A percentile compares a stretch with the other conserved stretches of the same genome.
Evolutionary conservation across 2,888 invertebrate species (phyloP).

Genomic region (Lapara coniferarum): DNA sequence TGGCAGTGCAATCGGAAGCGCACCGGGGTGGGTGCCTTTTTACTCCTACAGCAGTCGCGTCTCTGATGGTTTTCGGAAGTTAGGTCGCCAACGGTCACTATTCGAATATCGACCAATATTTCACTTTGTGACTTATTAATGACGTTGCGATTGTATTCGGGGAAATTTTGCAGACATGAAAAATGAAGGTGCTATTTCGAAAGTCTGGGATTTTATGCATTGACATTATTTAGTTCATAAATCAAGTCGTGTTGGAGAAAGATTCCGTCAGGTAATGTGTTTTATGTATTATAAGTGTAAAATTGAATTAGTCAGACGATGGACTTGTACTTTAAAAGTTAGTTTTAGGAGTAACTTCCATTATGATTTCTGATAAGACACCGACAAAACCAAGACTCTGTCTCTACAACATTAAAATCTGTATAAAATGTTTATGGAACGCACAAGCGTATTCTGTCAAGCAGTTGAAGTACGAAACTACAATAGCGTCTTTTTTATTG

Average conservation of each 20-base stretch:
- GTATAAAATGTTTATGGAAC: no score
- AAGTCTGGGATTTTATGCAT: constrained; percentile 10
- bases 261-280: background rate
- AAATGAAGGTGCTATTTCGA: constrained; percentile 16
- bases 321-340: no score
- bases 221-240: constrained; percentile 20
- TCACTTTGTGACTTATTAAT: constrained; percentile 71
- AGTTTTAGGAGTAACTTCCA: no score
- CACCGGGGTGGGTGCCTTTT: constrained; percentile 75
- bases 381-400: no score
- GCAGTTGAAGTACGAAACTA: no score
- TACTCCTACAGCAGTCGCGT: constrained; percentile 67
- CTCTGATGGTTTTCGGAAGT: constrained; percentile 79
- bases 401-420: no score
- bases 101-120: constrained; percentile 73
- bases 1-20: constrained; percentile 80
- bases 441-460: no score
- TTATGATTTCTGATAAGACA: no score
- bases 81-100: constrained; percentile 67
- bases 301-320: background rate
- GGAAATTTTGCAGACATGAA: constrained; percentile 25
- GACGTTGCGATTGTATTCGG: constrained; percentile 49
- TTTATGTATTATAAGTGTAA: background rate
- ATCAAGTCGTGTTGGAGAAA: background rate
- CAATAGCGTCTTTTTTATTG: no score